Conservation (phyloP, 2,888 invertebrate species). For the Adela reaumurella region DNA sequence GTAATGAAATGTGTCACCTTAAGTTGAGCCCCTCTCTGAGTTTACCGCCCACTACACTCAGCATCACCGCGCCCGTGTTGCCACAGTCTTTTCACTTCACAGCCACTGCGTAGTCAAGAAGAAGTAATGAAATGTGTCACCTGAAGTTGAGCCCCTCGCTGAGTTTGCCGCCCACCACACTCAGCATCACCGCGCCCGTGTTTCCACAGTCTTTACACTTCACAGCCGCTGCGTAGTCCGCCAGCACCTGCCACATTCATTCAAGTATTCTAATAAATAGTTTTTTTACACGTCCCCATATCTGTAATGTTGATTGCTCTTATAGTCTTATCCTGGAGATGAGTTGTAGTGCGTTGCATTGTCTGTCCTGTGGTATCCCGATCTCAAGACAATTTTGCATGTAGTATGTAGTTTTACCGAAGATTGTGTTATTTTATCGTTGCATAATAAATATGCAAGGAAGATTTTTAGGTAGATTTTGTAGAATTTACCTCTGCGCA, state of each 20-base stretch:
- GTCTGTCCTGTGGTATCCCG: too few relatives aligned
- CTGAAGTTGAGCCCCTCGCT: conserved; percentile 96
- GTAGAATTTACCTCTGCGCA: too few relatives aligned
- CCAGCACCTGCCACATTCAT: conserved; percentile 24
- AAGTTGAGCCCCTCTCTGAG: conserved; percentile 98
- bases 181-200: conserved; percentile 81
- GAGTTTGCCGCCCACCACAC: conserved; percentile 96
- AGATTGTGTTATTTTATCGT: too few relatives aligned
- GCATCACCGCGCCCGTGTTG: conserved; percentile 69
- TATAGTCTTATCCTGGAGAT: too few relatives aligned
- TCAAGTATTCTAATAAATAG: too few relatives aligned
- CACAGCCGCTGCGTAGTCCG: conserved; percentile 33
- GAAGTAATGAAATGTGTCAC: conserved; percentile 15
- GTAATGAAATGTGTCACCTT: conserved; percentile 22
- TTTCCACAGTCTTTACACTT: conserved; percentile 26
- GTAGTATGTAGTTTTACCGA: too few relatives aligned
- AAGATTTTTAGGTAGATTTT: too few relatives aligned
- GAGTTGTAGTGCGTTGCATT: too few relatives aligned
- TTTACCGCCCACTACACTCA: conserved; percentile 97
- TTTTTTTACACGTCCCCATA: neutral
- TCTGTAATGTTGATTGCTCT: neutral
- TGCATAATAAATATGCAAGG: too few relatives aligned
- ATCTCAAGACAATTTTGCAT: too few relatives aligned
- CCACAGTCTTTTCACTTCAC: conserved; percentile 9
- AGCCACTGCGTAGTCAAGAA: too few relatives aligned